A percentile compares a stretch with the other conserved stretches of the same genome.
These are phyloP conservation scores for Spodoptera picta DNA, from an alignment of 2,888 invertebrate species.

Conservation along the genomic window DNA sequence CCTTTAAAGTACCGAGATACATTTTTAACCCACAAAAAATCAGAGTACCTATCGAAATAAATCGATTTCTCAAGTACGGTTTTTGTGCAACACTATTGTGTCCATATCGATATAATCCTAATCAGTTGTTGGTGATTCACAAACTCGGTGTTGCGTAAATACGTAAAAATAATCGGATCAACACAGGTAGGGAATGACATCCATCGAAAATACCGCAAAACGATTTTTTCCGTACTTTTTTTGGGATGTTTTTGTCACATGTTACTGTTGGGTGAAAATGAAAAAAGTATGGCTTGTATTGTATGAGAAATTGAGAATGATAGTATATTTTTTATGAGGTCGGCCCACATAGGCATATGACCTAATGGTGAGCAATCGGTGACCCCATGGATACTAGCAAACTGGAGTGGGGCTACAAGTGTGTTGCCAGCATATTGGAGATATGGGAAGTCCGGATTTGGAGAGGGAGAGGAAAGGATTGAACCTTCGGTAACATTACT, in stretches of 20 bases:
- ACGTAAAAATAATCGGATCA: conserved; percentile 48
- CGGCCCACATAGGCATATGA: too few species aligned
- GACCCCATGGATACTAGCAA: too few species aligned
- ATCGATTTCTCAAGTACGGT: conserved; percentile 22
- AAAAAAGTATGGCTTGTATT: conserved; percentile 5
- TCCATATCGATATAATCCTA: conserved; percentile 31
- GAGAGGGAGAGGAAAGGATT: too few species aligned
- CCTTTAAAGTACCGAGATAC: not conserved
- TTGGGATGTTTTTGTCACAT: conserved; percentile 50
- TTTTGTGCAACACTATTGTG: conserved; percentile 25
- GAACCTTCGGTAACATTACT: too few species aligned
- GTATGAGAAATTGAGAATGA: too few species aligned
- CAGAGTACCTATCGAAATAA: conserved; percentile 5
- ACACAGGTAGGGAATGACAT: conserved; percentile 43
- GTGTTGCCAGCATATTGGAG: too few species aligned
- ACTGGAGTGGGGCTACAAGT: too few species aligned
- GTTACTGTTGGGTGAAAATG: conserved; percentile 11
- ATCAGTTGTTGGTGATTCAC: conserved; percentile 14
- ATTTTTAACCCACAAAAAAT: conserved; percentile 4
- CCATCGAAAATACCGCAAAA: conserved; percentile 48
- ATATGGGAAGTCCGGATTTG: too few species aligned
- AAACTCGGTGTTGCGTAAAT: conserved; percentile 41
- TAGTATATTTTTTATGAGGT: too few species aligned
- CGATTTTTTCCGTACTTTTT: conserved; percentile 32
- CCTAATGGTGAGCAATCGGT: too few species aligned